Conservation (phyloP, 2,113 vertebrate genomes). For the Polypterus bichir region DNA sequence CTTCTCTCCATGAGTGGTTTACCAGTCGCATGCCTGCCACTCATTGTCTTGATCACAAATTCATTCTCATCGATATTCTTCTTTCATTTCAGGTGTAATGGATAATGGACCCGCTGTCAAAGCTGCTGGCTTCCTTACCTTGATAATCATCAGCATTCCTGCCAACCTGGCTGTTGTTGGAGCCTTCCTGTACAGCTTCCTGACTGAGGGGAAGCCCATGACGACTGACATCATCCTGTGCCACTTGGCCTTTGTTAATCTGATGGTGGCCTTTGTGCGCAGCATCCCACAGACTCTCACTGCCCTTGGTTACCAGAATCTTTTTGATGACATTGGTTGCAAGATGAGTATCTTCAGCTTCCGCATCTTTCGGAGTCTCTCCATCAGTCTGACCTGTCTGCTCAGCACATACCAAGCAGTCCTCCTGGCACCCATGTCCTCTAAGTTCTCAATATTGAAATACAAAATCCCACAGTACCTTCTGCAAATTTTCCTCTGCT, state of each 20-base stretch:
- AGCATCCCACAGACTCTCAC: slow-evolving; percentile 55
- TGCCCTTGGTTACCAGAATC: slow-evolving; percentile 39
- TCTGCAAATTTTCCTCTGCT: slow-evolving; percentile 46
- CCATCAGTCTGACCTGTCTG: slow-evolving; percentile 57
- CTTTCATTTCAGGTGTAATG: not conserved
- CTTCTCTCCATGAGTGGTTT: too few species aligned
- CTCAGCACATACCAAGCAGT: slow-evolving; percentile 53
- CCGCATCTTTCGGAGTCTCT: slow-evolving; percentile 47
- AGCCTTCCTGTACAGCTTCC: slow-evolving; percentile 38
- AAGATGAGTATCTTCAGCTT: slow-evolving; percentile 55
- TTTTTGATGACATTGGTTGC: slow-evolving; percentile 46
- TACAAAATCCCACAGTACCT: slow-evolving; percentile 32
- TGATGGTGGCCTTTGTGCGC: slow-evolving; percentile 49
- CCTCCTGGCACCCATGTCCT: slow-evolving; percentile 35
- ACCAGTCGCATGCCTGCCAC: too few species aligned
- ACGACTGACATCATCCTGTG: slow-evolving; percentile 55
- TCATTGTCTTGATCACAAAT: too few species aligned
- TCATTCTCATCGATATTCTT: too few species aligned
- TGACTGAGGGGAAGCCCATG: slow-evolving; percentile 40
- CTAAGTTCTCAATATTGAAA: slow-evolving; percentile 33
- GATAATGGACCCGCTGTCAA: slow-evolving; percentile 5
- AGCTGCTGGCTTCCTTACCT: slow-evolving; percentile 11
- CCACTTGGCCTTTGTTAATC: slow-evolving; percentile 53
- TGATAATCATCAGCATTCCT: slow-evolving; percentile 16
- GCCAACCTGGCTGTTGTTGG: slow-evolving; percentile 13